phyloP scores from a whole-genome alignment of 1,140 invertebrate species.

The Drosophila rufa region DNA sequence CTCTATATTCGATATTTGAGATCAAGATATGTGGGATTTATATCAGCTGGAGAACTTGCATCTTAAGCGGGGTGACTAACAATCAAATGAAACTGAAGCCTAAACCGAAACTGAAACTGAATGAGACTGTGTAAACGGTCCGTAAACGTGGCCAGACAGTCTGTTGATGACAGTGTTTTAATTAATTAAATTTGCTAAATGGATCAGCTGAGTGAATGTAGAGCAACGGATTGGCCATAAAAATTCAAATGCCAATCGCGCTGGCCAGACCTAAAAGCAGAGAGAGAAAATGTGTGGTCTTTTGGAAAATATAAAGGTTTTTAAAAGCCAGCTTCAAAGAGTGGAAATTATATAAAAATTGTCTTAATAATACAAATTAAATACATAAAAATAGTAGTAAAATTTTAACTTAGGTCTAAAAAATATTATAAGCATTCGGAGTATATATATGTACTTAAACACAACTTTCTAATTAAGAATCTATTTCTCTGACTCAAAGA shows the following conservation, averaged over 20 bases:
- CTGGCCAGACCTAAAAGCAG: constrained; percentile 7
- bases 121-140: constrained; percentile 22
- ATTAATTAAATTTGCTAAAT: constrained; percentile 59
- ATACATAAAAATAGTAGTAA: not conserved
- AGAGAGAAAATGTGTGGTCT: not conserved
- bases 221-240: constrained; percentile 47
- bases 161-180: constrained; percentile 46
- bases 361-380: not conserved
- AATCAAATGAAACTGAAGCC: constrained; percentile 19
- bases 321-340: not conserved
- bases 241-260: constrained; percentile 59
- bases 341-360: not conserved
- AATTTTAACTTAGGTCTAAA: not conserved
- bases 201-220: constrained; percentile 57
- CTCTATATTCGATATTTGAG: constrained; percentile 4
- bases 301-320: not conserved
- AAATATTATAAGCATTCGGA: no score
- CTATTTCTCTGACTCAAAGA: no score
- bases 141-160: constrained; percentile 39
- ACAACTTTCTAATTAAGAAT: no score
- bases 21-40: constrained; percentile 26
- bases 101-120: not conserved
- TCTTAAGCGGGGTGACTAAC: not conserved
- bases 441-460: no score
- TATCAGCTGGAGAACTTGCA: constrained; percentile 29